Evolutionary conservation across 2,797 vertebrate species (phyloP).

Genomic region (Alosa sapidissima): DNA sequence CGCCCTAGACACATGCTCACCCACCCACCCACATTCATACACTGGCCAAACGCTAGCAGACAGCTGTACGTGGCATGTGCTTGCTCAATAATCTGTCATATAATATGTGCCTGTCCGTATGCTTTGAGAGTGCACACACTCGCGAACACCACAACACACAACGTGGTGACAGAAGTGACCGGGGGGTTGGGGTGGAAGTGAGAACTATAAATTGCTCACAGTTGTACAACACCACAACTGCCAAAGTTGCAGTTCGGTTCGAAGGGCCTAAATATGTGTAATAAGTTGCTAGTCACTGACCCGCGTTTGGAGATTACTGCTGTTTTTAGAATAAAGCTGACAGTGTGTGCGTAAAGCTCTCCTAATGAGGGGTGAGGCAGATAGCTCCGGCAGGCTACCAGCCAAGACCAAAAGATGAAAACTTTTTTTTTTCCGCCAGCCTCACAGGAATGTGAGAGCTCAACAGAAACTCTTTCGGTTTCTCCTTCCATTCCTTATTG

Average conservation of each 20-base stretch:
- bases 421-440: background rate
- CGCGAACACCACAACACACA: background rate
- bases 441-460: background rate
- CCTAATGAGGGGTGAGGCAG: background rate
- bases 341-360: background rate
- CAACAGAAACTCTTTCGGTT: background rate
- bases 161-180: background rate
- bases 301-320: background rate
- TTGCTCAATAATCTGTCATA: background rate
- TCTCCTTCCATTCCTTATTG: background rate
- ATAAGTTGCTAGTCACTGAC: background rate
- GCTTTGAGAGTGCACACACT: background rate
- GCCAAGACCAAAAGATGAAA: constrained; percentile 14
- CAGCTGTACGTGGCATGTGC: constrained; percentile 20
- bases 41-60: background rate
- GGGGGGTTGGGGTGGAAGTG: background rate
- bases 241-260: background rate
- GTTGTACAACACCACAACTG: background rate
- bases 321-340: background rate
- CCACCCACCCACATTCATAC: constrained; percentile 12
- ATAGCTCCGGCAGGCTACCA: background rate
- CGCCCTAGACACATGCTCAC: background rate
- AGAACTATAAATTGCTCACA: background rate
- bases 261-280: background rate
- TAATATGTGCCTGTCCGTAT: background rate